These are phyloP conservation scores for Eueides isabella DNA, from an alignment of 1,140 invertebrate genomes.

Conservation along the genomic window DNA sequence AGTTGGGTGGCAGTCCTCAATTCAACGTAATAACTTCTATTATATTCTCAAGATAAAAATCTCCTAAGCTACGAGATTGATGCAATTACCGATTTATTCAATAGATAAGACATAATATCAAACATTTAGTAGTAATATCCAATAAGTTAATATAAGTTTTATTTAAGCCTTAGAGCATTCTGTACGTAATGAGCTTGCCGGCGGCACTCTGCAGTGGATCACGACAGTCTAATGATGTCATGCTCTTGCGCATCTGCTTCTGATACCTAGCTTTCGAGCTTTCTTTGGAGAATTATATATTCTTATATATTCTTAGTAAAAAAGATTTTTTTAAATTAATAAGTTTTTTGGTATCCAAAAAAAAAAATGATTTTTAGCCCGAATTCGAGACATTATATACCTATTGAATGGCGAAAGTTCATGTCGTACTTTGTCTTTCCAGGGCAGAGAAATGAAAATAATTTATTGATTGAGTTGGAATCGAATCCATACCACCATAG, in stretches of 20 bases:
- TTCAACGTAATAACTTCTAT: neutral
- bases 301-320: too few relatives aligned
- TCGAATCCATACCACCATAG: too few relatives aligned
- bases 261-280: neutral
- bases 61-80: neutral
- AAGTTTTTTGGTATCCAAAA: too few relatives aligned
- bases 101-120: neutral
- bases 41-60: neutral
- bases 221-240: slow-evolving; percentile 20
- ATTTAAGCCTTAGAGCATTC: slow-evolving; percentile 11
- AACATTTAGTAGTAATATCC: neutral
- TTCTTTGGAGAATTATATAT: neutral
- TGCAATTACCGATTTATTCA: neutral
- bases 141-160: slow-evolving; percentile 11
- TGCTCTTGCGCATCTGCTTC: slow-evolving; percentile 22
- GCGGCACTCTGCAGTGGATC: slow-evolving; percentile 19
- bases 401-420: too few relatives aligned
- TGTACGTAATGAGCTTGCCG: slow-evolving; percentile 12
- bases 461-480: too few relatives aligned
- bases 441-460: too few relatives aligned
- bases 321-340: neutral
- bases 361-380: too few relatives aligned
- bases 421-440: too few relatives aligned
- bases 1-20: neutral
- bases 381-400: too few relatives aligned